Evolutionary conservation across 2,113 vertebrate species (phyloP), one percentile per base, ranked within the genome.

Genomic region (Rana temporaria): DNA sequence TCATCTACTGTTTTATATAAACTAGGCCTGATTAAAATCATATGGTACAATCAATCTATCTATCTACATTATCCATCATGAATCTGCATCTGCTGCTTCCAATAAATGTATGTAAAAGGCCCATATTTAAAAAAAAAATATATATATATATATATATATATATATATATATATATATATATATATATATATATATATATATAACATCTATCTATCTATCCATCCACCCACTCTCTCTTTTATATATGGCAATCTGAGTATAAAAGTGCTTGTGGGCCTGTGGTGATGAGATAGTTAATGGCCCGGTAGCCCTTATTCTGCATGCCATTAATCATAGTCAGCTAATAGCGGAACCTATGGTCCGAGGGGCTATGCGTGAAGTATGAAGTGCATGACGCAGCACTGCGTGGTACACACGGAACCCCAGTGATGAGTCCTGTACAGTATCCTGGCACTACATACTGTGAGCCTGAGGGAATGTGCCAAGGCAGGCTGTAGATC

Each of bases 331-430:
- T 66, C 48, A 66, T 65, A 56, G n/a, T 66, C 60, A 22, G 19
- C 22, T 73, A 38, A 73, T 65, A 56, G 63, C 24, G 56, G 42
- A 63, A 60, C 48, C 56, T 16, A 56, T 20, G 30, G 60, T 42
- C 79, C 42, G 55, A 9, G 59, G 55, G 57, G 48, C 73, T 55
- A 70, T 56, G 79, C 56, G 48, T 66, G 52, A 32, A 55, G 11
- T 73, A 18, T 22, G 34, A 68, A 82, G 71, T 67, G 72, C 80
- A 82, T 82, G 80, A 82, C 71, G 80, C 80, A 82, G 80, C 80
- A 82, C n/a, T 82, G 70, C 62, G 71, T 74, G 62, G 38, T 75
- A 42, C 62, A 75, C 52, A 15, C 42, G 22, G 48, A 53, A 67
- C 60, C 80, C 80, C 71, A 30, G 17, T 59, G 70, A 64, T 52